Evolutionary conservation across 1,140 invertebrate species (phyloP).

Genomic region (Bombus picipes): DNA sequence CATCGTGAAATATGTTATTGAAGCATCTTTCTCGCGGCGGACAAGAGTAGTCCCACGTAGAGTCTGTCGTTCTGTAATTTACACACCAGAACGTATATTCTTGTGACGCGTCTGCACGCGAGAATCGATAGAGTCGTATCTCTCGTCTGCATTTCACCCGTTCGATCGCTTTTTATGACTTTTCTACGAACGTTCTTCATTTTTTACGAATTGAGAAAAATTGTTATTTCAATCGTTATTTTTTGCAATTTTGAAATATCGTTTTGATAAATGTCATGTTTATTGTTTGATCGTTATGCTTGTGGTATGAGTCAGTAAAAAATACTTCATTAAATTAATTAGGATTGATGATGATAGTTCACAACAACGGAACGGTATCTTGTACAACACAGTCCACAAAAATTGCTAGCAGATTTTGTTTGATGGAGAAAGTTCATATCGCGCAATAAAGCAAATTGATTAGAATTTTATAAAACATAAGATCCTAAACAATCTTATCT

Average conservation of each 20-base stretch:
- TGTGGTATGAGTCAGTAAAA: too few species aligned
- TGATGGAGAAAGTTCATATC: too few species aligned
- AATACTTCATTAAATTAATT: too few species aligned
- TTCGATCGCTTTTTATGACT: slow-evolving; percentile 7
- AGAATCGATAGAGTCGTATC: slow-evolving; percentile 31
- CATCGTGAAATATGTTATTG: slow-evolving; percentile 39
- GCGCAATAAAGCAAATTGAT: too few species aligned
- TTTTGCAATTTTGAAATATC: background rate
- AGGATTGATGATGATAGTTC: too few species aligned
- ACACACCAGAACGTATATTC: slow-evolving; percentile 1
- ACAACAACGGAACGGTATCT: too few species aligned
- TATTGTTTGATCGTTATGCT: too few species aligned
- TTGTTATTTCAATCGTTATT: background rate
- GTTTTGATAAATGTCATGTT: background rate
- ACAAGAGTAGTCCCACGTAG: background rate
- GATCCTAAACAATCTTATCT: too few species aligned
- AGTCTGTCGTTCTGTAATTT: slow-evolving; percentile 36
- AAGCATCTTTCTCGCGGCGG: background rate
- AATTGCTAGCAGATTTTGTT: too few species aligned
- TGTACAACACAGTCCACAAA: too few species aligned
- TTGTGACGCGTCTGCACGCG: background rate
- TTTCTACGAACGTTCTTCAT: background rate
- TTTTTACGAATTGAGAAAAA: background rate
- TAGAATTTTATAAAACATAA: too few species aligned
- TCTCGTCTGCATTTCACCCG: background rate